A percentile compares a stretch with the other conserved stretches of the same genome.
Conservation (phyloP, 2,113 vertebrate genomes). For the Caranx melampygus region DNA sequence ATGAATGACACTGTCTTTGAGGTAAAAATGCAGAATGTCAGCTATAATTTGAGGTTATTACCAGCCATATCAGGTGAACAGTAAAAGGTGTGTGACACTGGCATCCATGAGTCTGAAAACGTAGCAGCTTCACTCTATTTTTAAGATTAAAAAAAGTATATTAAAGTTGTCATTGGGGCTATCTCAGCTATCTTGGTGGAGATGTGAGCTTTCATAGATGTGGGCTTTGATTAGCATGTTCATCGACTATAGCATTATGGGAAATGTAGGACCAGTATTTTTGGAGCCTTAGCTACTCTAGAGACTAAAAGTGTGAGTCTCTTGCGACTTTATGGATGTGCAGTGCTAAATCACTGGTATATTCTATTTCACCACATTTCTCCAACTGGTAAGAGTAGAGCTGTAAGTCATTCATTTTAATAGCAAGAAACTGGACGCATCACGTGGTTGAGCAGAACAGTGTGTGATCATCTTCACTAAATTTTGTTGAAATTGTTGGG, state of each 20-base stretch:
- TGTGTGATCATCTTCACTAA: not conserved
- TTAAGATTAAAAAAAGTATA: not conserved
- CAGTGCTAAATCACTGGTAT: not conserved
- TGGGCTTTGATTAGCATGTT: no score
- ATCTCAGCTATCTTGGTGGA: no score
- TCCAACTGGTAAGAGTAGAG: not conserved
- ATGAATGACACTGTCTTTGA: slow-evolving; percentile 11
- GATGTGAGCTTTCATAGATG: not conserved
- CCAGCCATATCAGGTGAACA: slow-evolving; percentile 21
- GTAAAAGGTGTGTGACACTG: not conserved
- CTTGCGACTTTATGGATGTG: not conserved
- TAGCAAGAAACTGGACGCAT: not conserved
- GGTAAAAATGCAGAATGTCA: slow-evolving; percentile 1
- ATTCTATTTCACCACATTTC: not conserved
- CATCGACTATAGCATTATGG: no score
- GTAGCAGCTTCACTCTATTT: not conserved
- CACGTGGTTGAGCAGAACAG: not conserved
- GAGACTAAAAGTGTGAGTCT: not conserved
- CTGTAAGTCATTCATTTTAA: not conserved
- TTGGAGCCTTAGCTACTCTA: not conserved
- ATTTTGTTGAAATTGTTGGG: not conserved
- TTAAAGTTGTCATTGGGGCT: no score
- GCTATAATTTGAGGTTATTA: slow-evolving; percentile 19
- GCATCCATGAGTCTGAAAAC: not conserved
- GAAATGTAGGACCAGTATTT: not conserved